phyloP scores from a whole-genome alignment of 1,140 invertebrate genomes.

The Harpegnathos saltator region DNA sequence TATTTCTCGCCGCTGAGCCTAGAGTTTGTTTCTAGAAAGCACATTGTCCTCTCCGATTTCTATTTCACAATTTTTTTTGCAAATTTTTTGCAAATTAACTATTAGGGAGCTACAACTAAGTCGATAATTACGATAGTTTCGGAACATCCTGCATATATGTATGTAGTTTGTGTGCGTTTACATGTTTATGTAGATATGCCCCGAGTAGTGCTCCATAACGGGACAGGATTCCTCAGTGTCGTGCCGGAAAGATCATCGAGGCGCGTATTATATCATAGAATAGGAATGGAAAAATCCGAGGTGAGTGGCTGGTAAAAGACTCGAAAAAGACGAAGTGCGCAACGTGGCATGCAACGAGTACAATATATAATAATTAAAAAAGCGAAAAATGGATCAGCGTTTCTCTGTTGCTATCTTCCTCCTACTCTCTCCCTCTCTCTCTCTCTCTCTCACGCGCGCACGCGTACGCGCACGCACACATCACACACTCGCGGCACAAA shows the following conservation, averaged over 20 bases:
- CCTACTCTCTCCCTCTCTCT: conserved; percentile 15
- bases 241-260: conserved; percentile 39
- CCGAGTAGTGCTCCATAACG: conserved; percentile 28
- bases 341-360: conserved; percentile 13
- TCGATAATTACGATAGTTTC: conserved; percentile 1
- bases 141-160: conserved; percentile 3
- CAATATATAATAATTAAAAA: conserved; percentile 51
- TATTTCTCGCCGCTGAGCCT: too few species aligned
- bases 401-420: conserved; percentile 35
- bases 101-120: too few species aligned
- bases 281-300: neutral
- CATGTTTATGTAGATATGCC: conserved; percentile 5
- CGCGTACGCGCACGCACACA: conserved; percentile 16
- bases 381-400: conserved; percentile 71
- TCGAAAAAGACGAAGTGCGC: conserved; percentile 40
- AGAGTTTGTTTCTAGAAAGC: too few species aligned
- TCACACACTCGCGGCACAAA: conserved; percentile 30
- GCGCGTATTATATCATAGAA: conserved; percentile 49
- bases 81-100: too few species aligned
- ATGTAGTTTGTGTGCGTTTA: conserved; percentile 10
- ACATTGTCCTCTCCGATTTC: too few species aligned
- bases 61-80: too few species aligned
- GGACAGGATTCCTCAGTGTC: conserved; percentile 20
- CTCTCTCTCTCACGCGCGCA: conserved; percentile 8
- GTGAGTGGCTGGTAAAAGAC: conserved; percentile 41